Percentiles rank a stretch among this genome's conserved stretches.
Conservation (phyloP, 2,113 vertebrate genomes). For the Stercorarius parasiticus region DNA sequence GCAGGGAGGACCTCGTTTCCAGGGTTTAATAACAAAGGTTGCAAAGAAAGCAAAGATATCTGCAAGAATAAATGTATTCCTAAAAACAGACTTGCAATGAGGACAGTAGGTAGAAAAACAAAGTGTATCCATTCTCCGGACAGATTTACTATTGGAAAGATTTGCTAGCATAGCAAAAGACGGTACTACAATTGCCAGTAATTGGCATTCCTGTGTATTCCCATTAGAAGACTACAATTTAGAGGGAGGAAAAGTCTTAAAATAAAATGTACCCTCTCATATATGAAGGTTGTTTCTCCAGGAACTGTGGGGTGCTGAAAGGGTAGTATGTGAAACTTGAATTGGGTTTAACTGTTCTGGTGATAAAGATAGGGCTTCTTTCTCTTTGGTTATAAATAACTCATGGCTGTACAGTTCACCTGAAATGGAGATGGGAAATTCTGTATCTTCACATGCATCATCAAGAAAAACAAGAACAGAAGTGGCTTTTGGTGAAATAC, state of each 20-base stretch:
- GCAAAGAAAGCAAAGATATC: slow-evolving; percentile 1
- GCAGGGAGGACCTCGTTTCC: slow-evolving; percentile 1
- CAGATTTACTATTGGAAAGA: not conserved
- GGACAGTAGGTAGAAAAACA: not conserved
- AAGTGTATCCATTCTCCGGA: not conserved
- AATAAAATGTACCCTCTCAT: not conserved
- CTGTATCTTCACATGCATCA: not conserved
- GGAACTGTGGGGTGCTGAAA: not conserved
- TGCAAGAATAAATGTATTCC: slow-evolving; percentile 20
- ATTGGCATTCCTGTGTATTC: not conserved
- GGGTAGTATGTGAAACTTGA: not conserved
- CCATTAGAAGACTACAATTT: not conserved
- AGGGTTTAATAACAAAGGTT: not conserved
- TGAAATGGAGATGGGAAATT: not conserved
- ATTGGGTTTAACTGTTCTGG: not conserved
- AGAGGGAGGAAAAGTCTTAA: not conserved
- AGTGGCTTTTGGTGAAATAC: not conserved
- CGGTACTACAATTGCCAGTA: not conserved
- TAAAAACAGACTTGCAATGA: not conserved
- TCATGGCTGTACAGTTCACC: not conserved
- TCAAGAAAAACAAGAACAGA: not conserved
- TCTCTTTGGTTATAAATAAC: not conserved
- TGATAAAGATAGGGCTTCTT: not conserved
- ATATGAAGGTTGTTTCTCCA: not conserved
- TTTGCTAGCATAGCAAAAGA: slow-evolving; percentile 25